Conservation (phyloP, 2,797 vertebrate genomes). For the Sebastes reedi region DNA sequence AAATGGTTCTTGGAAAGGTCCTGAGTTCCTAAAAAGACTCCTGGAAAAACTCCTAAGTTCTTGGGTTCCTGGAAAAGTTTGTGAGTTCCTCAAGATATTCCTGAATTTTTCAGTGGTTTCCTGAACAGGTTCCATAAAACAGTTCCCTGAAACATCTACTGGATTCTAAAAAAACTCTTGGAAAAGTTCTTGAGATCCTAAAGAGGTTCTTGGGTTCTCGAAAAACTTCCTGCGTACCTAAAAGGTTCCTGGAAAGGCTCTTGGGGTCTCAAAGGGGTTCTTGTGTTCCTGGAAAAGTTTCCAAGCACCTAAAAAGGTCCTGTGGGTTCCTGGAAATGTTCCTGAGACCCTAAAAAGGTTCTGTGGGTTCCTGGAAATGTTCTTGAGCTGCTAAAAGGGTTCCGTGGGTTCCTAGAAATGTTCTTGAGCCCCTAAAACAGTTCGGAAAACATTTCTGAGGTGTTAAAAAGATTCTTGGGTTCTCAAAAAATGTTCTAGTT, state of each 20-base stretch:
- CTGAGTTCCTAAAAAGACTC: background rate
- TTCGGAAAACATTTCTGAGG: background rate
- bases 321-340: background rate
- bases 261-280: background rate
- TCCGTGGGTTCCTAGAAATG: background rate
- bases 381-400: background rate
- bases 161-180: too few relatives aligned
- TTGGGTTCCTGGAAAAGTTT: background rate
- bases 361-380: background rate
- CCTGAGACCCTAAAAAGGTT: background rate
- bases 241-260: background rate
- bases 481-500: background rate
- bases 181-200: background rate
- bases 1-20: background rate
- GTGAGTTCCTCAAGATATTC: background rate
- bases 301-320: background rate
- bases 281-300: background rate
- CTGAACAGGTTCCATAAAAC: background rate
- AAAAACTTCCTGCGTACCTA: background rate
- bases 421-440: background rate
- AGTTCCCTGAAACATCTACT: too few relatives aligned
- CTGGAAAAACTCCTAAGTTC: background rate
- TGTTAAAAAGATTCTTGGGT: background rate
- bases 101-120: background rate
- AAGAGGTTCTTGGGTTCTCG: background rate